A percentile compares a stretch with the other conserved stretches of the same genome.
Evolutionary conservation across 2,113 vertebrate genomes (phyloP).

Genomic region (Brachionichthys hirsutus): DNA sequence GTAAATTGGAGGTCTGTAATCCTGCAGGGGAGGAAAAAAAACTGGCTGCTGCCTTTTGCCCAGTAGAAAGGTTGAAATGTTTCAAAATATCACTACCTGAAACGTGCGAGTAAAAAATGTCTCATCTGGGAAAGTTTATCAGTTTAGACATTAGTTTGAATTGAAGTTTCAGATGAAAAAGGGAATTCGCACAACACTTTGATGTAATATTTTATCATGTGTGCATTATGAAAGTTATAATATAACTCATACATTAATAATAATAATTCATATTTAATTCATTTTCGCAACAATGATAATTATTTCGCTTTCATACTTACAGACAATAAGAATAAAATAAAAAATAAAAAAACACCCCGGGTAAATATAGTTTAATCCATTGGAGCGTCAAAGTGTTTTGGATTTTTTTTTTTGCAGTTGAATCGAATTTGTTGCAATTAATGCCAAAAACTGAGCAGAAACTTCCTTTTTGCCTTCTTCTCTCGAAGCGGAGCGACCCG

Average conservation of each 20-base stretch:
- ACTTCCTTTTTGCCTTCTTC: background rate
- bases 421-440: conserved; percentile 12
- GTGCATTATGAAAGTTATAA: too few relatives aligned
- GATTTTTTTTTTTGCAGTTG: background rate
- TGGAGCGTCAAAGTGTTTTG: background rate
- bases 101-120: background rate
- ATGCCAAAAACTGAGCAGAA: conserved; percentile 4
- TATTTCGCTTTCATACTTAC: too few relatives aligned
- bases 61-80: conserved; percentile 5
- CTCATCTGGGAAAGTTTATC: conserved; percentile 5
- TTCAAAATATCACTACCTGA: conserved; percentile 2
- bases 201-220: too few relatives aligned
- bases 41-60: conserved; percentile 3
- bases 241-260: too few relatives aligned
- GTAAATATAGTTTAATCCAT: background rate
- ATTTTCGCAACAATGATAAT: too few relatives aligned
- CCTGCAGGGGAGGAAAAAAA: conserved; percentile 1
- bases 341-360: too few relatives aligned
- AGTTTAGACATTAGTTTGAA: background rate
- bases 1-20: conserved; percentile 12
- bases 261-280: too few relatives aligned
- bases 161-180: background rate
- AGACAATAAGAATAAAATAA: too few relatives aligned
- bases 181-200: too few relatives aligned
- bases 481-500: conserved; percentile 37